Evolutionary conservation across 2,888 invertebrate species (phyloP), one percentile per base, ranked within the genome.

Genomic region (Petrolisthes manimaculis): DNA sequence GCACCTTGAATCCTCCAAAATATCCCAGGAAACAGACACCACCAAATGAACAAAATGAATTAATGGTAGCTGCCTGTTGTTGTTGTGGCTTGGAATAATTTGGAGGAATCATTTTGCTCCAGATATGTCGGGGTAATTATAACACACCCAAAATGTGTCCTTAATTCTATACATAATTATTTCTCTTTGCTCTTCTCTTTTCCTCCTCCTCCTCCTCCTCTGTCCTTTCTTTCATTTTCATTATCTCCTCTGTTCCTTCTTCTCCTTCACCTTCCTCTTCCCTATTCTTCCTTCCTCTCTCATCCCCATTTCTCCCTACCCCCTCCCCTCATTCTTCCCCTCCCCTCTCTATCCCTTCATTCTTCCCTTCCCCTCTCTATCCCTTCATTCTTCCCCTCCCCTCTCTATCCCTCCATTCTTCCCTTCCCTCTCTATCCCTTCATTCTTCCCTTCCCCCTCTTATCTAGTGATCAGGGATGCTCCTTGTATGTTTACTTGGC

Each of bases 401-500:
- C 24, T 56, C 5, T 80, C 18, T 37, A 3, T n/a, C 51, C 4
- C 18, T 14, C 14, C 37, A 3, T 67, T 51, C 14, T 51, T 9
- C 5, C 14, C 0, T 71, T 18, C 3, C 12, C 5, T 53, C 69
- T n/a, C 51, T 21, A 9, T 69, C 69, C 21, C 12, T 21, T n/a
- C 53, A 14, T 51, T 5, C 54, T 18, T 71, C 53, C 69, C 6
- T 53, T 53, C 83, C 18, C 67, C 51, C 51, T 69, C 82, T 37
- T 82, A 83, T 71, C 53, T 71, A 9, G 18, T 18, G 21, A 81
- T 81, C 81, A 56, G 56, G 79, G 51, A 61, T 6, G 53, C 83
- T 71, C 80, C 37, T 14, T 5, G 71, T 71, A 71, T 71, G 71
- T 71, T 71, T 71, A 71, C 71, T 71, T n/a, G 14, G 84, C 21